Base-by-base conservation (phyloP, 2,888 invertebrate genomes). In the Netelia fuscicornis region DNA sequence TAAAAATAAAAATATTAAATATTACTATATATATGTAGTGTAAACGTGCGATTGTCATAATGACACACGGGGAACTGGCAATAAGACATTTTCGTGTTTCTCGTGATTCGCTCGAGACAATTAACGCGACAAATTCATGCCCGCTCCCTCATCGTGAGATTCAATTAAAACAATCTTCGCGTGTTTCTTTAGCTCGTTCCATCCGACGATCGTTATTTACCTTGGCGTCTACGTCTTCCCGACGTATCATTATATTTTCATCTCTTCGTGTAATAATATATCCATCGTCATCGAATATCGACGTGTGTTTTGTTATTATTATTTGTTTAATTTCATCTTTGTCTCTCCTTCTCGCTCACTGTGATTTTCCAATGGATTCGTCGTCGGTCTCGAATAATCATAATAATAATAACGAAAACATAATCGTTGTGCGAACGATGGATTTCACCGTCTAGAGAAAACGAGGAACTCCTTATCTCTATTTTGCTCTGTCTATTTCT, bases 381-480 rank as follows among this genome's bases (percentile, higher is more conserved):
- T 30, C 9, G 56, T 25, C 42, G 78, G 70, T 70, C 70, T 79
- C 78, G 70, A 79, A 79, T 79, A 3, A 48, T 48, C 52, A 79
- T 79, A 3, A 48, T 48, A 62, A 79, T 79, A 79, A 79, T 64
- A 71, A 79, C 70, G 70, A 79, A 54, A 71, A 79, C 78, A 79
- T 70, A 79, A 79, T 79, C 78, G 78, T 79, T 71, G 77, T 68
- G 62, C 52, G 60, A 37, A 52, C 58, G 52, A 54, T 54, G 68
- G 52, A 60, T 79, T 79, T 79, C 70, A 64, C 78, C 70, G 70
- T 52, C 62, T 79, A 71, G 62, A 54, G 70, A 79, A 71, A 79
- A 70, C 70, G 54, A 79, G 70, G 70, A 79, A 79, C 62, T 70
- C 52, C 70, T 79, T 70, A 30, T 78, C 48, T 62, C 70, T 62